Evolutionary conservation across 2,113 vertebrate species (phyloP).

Genomic region (Ceratotherium simum): DNA sequence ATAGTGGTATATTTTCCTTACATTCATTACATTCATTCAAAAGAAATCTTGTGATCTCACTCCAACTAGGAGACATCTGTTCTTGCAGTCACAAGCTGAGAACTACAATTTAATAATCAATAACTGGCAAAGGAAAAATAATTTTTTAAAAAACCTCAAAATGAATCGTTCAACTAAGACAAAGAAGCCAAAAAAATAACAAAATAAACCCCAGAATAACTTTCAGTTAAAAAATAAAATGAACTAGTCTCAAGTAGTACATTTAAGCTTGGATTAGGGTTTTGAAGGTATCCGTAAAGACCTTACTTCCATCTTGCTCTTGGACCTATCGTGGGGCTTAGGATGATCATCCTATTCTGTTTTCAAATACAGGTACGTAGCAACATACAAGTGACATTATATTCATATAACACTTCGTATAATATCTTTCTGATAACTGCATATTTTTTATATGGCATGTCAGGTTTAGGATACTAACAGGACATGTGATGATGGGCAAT

Average conservation of each 20-base stretch:
- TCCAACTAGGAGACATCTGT: neutral
- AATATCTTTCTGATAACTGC: neutral
- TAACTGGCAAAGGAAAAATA: conserved; percentile 6
- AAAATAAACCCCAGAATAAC: neutral
- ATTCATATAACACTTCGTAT: neutral
- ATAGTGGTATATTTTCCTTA: neutral
- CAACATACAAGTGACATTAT: neutral
- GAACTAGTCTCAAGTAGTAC: neutral
- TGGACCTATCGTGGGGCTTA: neutral
- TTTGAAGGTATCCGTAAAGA: neutral
- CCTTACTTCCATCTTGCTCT: neutral
- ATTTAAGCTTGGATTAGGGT: neutral
- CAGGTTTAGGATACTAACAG: neutral
- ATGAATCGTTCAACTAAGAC: conserved; percentile 1
- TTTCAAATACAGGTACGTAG: neutral
- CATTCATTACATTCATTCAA: neutral
- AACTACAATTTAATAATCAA: conserved; percentile 24
- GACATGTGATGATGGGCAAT: neutral
- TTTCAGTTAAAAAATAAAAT: conserved; percentile 6
- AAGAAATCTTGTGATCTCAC: neutral
- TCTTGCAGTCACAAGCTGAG: neutral
- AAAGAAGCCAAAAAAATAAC: neutral
- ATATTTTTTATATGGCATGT: neutral
- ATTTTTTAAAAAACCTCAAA: neutral
- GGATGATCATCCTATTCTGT: neutral